A percentile compares a stretch with the other conserved stretches of the same genome.
phyloP scores from a whole-genome alignment of 2,888 invertebrate species.

The Drosophila peninsularis region DNA sequence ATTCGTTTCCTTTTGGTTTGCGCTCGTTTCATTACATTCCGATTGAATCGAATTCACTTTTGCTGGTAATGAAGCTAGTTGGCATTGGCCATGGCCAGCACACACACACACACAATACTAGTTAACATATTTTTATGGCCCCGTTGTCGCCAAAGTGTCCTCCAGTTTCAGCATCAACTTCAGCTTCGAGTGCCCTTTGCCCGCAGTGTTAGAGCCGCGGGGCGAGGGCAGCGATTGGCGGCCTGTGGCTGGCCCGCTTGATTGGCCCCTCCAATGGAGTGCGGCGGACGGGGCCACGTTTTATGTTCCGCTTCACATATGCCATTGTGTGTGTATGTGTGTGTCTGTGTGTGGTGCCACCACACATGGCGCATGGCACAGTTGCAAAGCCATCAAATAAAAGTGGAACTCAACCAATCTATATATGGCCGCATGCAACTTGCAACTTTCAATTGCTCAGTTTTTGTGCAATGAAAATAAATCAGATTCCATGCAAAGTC shows the following conservation, averaged over 20 bases:
- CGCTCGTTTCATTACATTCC: conserved; percentile 11
- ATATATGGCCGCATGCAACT: conserved; percentile 5
- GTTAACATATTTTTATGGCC: conserved; percentile 70
- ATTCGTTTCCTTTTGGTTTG: conserved; percentile 10
- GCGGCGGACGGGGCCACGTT: neutral
- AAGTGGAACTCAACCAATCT: neutral
- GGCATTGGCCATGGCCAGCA: conserved; percentile 23
- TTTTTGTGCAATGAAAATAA: conserved; percentile 12
- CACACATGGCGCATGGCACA: conserved; percentile 5
- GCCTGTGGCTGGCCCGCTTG: conserved; percentile 47
- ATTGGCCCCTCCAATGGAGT: conserved; percentile 32
- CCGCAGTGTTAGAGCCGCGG: neutral
- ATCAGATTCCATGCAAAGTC: neutral
- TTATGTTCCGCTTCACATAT: conserved; percentile 10
- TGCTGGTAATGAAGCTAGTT: conserved; percentile 49
- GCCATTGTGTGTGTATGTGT: conserved; percentile 7
- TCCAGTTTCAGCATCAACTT: conserved; percentile 23
- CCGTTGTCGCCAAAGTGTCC: conserved; percentile 63
- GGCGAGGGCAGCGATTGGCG: neutral
- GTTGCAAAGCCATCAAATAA: conserved; percentile 6
- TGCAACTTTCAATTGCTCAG: conserved; percentile 5
- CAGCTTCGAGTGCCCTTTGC: conserved; percentile 46
- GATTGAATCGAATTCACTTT: conserved; percentile 36
- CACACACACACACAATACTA: conserved; percentile 20
- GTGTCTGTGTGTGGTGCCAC: neutral